Conservation (phyloP, 2,888 invertebrate species). For the Diadegma fenestrale region DNA sequence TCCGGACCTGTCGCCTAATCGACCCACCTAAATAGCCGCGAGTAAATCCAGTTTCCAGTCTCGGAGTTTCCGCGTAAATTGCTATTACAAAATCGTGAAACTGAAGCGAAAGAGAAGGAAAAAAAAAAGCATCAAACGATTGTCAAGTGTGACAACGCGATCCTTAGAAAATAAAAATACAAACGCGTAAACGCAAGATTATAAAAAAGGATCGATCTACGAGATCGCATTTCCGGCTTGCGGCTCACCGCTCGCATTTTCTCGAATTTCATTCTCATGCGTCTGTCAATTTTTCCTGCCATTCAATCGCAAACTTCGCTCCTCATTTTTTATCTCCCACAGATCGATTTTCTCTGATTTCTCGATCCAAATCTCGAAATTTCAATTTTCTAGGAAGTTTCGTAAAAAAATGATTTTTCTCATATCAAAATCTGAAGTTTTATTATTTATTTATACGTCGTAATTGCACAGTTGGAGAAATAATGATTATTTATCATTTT, state of each 20-base stretch:
- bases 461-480: no score
- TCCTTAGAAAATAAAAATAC: background rate
- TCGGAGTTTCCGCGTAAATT: constrained; percentile 56
- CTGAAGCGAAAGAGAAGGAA: background rate
- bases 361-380: no score
- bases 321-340: background rate
- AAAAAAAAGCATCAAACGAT: constrained; percentile 51
- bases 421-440: background rate
- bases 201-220: constrained; percentile 19
- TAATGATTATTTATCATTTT: no score
- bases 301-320: background rate
- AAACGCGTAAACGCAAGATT: constrained; percentile 6
- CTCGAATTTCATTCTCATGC: constrained; percentile 42
- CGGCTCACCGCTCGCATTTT: constrained; percentile 47
- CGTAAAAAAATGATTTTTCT: no score
- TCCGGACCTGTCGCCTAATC: constrained; percentile 52
- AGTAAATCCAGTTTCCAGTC: constrained; percentile 46
- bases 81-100: constrained; percentile 59
- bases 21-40: constrained; percentile 43
- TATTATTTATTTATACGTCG: no score
- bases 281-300: background rate
- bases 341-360: background rate
- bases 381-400: no score
- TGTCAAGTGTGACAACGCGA: constrained; percentile 49
- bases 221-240: constrained; percentile 63